These are phyloP conservation scores for Stratiomys singularior DNA, from an alignment of 2,888 invertebrate genomes.

Conservation along the genomic window DNA sequence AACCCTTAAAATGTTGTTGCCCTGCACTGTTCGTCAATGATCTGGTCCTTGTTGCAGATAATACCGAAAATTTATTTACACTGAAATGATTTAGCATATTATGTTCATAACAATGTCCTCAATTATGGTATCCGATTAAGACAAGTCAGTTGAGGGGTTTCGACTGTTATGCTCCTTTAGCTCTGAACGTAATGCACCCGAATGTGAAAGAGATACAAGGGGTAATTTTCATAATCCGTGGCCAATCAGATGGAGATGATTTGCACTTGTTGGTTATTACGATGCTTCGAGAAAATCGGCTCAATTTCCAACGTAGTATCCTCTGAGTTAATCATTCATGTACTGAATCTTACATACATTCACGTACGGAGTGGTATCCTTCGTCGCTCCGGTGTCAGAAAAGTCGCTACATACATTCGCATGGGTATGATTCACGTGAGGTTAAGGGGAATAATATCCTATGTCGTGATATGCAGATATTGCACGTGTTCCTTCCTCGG, in stretches of 20 bases:
- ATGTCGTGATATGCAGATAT: constrained; percentile 53
- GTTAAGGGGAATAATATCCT: constrained; percentile 11
- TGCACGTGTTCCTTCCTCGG: constrained; percentile 52
- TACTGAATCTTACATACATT: neutral
- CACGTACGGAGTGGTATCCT: constrained; percentile 8
- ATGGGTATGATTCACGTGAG: neutral
- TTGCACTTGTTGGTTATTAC: constrained; percentile 47
- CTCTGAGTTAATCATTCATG: constrained; percentile 15
- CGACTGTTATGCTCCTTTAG: constrained; percentile 24
- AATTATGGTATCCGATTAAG: constrained; percentile 52
- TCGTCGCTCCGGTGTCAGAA: neutral
- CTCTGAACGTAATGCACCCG: neutral
- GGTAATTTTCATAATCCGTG: constrained; percentile 29
- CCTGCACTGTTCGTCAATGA: neutral
- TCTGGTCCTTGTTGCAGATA: constrained; percentile 19
- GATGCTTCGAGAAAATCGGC: constrained; percentile 41
- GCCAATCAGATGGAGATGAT: constrained; percentile 52
- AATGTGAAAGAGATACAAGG: neutral
- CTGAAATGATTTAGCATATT: constrained; percentile 51
- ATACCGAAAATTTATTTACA: constrained; percentile 51
- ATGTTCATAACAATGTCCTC: constrained; percentile 50
- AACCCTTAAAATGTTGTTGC: too few species aligned
- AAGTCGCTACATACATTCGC: constrained; percentile 1
- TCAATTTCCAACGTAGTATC: constrained; percentile 46
- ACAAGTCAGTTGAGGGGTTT: constrained; percentile 38